Base-by-base conservation (phyloP, 2,113 vertebrate genomes). In the Plecturocebus donacophilus region DNA sequence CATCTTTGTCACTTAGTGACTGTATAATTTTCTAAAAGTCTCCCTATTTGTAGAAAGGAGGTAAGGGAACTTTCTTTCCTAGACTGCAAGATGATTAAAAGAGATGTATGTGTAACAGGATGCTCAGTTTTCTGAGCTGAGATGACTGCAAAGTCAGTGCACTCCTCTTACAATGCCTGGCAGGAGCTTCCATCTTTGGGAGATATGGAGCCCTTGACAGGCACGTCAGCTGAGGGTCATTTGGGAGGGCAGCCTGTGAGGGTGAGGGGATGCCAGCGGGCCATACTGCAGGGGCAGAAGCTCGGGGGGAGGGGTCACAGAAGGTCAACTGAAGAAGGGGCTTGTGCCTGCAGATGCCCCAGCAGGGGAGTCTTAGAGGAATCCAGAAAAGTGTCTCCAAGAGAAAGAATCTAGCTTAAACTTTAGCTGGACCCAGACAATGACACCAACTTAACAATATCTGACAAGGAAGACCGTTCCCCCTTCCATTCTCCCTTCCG, bases 141-240 rank as follows among this genome's bases (percentile, higher is more conserved):
- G 71, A 8, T 68, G 66, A 64, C 47, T 12, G 54, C 16, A 25
- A 68, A 66, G 64, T 45, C 38, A 19, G 71, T n/a, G 56, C 0
- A 2, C 1, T 1, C n/a, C 71, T 89, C 42, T 23, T 42, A 13
- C 10, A 10, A 23, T 3, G 27, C 30, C 79, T 30, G 3, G 1
- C 9, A 32, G 23, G 1, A 6, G 12, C 27, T 2, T 6, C 40
- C 16, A 1, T 45, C 47, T 68, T 58, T 23, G 47, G 45, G 19
- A 66, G 42, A 40, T 32, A 5, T n/a, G 38, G 45, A 13, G 0
- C 73, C 71, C 13, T 10, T 0, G 6, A n/a, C 35, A n/a, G 82
- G 40, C 2, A 19, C 1, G 27, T 19, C 0, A 1, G 20, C 42
- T 9, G 56, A 3, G 42, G 21, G 6, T 17, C n/a, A 30, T 5